Evolutionary conservation across 2,113 vertebrate genomes (phyloP), one percentile per base, ranked within the genome.

Genomic region (Bagarius yarrelli): DNA sequence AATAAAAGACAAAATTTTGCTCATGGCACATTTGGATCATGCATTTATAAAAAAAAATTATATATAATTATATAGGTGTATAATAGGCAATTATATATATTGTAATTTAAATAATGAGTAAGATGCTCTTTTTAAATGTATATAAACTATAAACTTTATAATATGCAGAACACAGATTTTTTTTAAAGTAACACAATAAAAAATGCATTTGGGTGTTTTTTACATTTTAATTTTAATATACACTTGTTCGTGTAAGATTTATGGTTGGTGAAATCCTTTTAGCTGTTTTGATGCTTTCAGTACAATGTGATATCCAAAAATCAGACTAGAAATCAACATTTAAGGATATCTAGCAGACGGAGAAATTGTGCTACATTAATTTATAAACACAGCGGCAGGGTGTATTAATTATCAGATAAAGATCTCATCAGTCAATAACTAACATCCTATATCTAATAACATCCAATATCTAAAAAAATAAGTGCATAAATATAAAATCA

Each of bases 401-500:
- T 2, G 9, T 60, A 36, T 40, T 21, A 82, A 69, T 25, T 4
- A 34, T 32, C 2, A 36, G 53, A 76, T 34, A 57, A n/a, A 40
- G 34, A 23, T 40, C 5, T 36, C 19, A 1, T 67, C 44, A 14
- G 6, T 9, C 12, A 57, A 57, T 21, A 36, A n/a, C n/a, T n/a
- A n/a, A n/a, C n/a, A n/a, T n/a, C n/a, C n/a, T n/a, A n/a, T n/a
- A n/a, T n/a, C n/a, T n/a, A n/a, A n/a, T n/a, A n/a, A n/a, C n/a
- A n/a, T n/a, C n/a, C n/a, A n/a, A n/a, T n/a, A n/a, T 59, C 14
- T 57, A 13, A 66, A 53, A 64, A 34, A 18, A 2, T 36, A 70
- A 79, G 64, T 79, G 53, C 52, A 70, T 30, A 5, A 67, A 79
- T 44, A 57, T 34, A 79, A n/a, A n/a, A n/a, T n/a, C n/a, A n/a